Evolutionary conservation across 1,140 invertebrate species (phyloP), one percentile per base, ranked within the genome.

Genomic region (Pentalonia nigronervosa): DNA sequence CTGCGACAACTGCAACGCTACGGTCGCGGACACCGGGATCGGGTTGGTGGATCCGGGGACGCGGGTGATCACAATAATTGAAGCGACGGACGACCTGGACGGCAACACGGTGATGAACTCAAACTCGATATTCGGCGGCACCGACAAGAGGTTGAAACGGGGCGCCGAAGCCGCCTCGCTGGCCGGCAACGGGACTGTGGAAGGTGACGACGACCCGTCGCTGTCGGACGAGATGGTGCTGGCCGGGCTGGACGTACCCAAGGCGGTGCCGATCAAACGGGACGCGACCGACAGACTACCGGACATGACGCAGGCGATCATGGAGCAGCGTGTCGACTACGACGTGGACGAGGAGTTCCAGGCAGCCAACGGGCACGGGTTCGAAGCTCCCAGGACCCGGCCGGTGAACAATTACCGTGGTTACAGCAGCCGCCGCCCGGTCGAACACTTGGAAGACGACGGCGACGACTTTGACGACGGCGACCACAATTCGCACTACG

Each of bases 401-500:
- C 53, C 48, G 23, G 87, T 36, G 45, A 93, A 86, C 88, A 93
- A 83, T 1, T 81, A 48, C 53, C 48, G 53, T 0, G 50, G 83
- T 67, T 89, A 89, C 87, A 53, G n/a, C 6, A 53, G 7, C 76
- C 36, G 48, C 2, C 36, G 90, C 9, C 81, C 53, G 2, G 84
- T 89, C 34, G 90, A 94, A 25, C 60, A 91, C 25, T 17, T 84
- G 56, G 90, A 94, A 11, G 87, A 83, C 0, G 47, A 48, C 23
- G 48, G 81, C 1, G 56, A 87, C 20, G 89, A 50, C 47, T 41
- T 56, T 25, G 81, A 89, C 45, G 56, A 67, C 47, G 47, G 81
- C 11, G 91, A 94, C 50, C 90, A 93, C 23, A 93, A 94, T 7
- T 83, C 91, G 30, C 93, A 94, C 30, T 94, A 94, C 47, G 94